These are phyloP conservation scores for Dolichopus griseipennis DNA, from an alignment of 2,888 invertebrate species.

Conservation along the genomic window DNA sequence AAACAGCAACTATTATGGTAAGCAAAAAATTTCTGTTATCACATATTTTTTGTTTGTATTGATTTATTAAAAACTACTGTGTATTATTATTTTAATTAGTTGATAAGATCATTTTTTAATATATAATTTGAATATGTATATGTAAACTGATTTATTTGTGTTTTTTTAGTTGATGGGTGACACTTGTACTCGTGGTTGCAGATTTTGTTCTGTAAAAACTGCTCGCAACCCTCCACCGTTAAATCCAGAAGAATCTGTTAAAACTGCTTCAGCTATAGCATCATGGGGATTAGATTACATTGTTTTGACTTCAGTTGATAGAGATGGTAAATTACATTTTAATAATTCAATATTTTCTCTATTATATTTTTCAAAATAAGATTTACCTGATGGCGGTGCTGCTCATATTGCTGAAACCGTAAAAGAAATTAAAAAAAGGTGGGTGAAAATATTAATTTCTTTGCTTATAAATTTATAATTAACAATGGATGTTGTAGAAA, in stretches of 20 bases:
- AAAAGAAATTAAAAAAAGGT: constrained; percentile 70
- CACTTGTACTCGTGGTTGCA: constrained; percentile 94
- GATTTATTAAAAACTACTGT: constrained; percentile 15
- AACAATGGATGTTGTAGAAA: constrained; percentile 48
- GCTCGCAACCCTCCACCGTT: constrained; percentile 79
- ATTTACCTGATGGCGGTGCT: constrained; percentile 89
- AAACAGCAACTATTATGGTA: constrained; percentile 99
- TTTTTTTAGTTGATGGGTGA: constrained; percentile 83
- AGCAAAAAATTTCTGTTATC: not conserved
- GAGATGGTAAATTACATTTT: constrained; percentile 63
- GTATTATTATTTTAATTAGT: not conserved
- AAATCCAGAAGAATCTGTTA: constrained; percentile 80
- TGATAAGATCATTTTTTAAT: not conserved
- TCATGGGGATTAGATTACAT: constrained; percentile 96
- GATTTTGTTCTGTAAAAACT: constrained; percentile 98
- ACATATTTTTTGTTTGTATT: constrained; percentile 13
- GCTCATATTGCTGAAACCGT: constrained; percentile 90
- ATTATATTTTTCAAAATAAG: constrained; percentile 43
- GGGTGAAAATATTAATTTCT: constrained; percentile 31
- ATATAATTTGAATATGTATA: too few species aligned
- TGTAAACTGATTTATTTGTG: too few species aligned
- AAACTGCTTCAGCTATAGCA: constrained; percentile 86
- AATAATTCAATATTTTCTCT: not conserved
- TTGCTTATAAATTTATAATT: not conserved
- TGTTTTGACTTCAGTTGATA: constrained; percentile 94